phyloP scores from a whole-genome alignment of 2,113 vertebrate species.

The Cephalopholis sonnerati region DNA sequence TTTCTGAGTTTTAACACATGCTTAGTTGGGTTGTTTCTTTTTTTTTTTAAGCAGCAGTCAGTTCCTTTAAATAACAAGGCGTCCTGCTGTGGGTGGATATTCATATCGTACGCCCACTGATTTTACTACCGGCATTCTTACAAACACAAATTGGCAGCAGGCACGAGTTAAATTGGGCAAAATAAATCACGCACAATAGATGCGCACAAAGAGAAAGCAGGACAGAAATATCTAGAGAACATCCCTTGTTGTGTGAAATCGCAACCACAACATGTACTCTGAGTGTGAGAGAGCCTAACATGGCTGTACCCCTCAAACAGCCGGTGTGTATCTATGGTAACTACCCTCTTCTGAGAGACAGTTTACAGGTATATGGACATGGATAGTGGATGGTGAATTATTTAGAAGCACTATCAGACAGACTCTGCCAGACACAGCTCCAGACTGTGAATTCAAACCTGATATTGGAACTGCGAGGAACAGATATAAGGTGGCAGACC shows the following conservation, averaged over 20 bases:
- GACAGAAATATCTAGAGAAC: not conserved
- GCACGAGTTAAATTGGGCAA: slow-evolving; percentile 10
- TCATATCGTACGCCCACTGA: slow-evolving; percentile 11
- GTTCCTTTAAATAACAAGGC: slow-evolving; percentile 31
- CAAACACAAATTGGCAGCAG: not conserved
- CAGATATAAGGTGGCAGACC: not conserved
- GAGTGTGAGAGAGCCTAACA: not conserved
- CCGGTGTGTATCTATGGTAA: slow-evolving; percentile 49
- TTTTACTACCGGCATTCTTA: slow-evolving; percentile 1
- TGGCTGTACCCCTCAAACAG: slow-evolving; percentile 28
- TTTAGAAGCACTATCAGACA: slow-evolving; percentile 71
- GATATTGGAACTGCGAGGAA: slow-evolving; percentile 45
- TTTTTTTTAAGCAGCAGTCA: slow-evolving; percentile 19
- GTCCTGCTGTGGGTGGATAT: slow-evolving; percentile 23
- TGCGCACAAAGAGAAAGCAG: not conserved
- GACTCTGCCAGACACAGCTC: slow-evolving; percentile 11
- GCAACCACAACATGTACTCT: not conserved
- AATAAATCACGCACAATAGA: not conserved
- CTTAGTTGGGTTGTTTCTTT: slow-evolving; percentile 20
- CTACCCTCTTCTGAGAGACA: slow-evolving; percentile 35
- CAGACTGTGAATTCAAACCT: slow-evolving; percentile 57
- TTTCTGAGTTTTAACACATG: not conserved
- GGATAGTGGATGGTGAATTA: slow-evolving; percentile 71
- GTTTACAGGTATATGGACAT: slow-evolving; percentile 58
- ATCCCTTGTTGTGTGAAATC: slow-evolving; percentile 3